These are phyloP conservation scores for Resseliella maxima DNA, from an alignment of 2,888 invertebrate genomes.

Conservation along the genomic window DNA sequence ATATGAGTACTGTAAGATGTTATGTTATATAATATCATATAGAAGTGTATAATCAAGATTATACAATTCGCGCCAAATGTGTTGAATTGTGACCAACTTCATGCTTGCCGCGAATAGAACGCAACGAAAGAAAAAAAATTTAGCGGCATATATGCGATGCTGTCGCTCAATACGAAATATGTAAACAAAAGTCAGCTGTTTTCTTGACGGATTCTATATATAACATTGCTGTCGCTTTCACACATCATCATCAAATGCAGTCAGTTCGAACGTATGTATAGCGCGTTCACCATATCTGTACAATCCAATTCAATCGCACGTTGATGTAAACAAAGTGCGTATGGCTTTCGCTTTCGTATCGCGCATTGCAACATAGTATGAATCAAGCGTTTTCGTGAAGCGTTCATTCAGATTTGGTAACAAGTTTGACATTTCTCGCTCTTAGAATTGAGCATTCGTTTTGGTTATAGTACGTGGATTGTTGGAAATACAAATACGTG, in stretches of 20 bases:
- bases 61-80: background rate
- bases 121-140: background rate
- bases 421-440: too few relatives aligned
- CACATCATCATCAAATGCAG: background rate
- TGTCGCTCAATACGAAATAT: background rate
- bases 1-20: too few relatives aligned
- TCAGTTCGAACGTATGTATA: background rate
- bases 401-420: slow-evolving; percentile 11
- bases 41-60: background rate
- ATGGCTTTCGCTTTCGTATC: slow-evolving; percentile 3
- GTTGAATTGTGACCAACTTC: background rate
- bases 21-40: background rate
- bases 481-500: background rate
- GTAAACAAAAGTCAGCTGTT: slow-evolving; percentile 31
- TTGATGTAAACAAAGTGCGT: slow-evolving; percentile 25
- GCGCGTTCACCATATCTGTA: too few relatives aligned
- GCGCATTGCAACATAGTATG: slow-evolving; percentile 2
- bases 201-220: too few relatives aligned
- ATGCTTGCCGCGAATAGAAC: background rate
- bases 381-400: background rate
- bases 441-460: too few relatives aligned
- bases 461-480: too few relatives aligned
- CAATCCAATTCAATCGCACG: background rate
- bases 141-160: background rate
- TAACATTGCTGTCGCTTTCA: background rate